Evolutionary conservation across 2,797 vertebrate genomes (phyloP).

Genomic region (Novumbra hubbsi): DNA sequence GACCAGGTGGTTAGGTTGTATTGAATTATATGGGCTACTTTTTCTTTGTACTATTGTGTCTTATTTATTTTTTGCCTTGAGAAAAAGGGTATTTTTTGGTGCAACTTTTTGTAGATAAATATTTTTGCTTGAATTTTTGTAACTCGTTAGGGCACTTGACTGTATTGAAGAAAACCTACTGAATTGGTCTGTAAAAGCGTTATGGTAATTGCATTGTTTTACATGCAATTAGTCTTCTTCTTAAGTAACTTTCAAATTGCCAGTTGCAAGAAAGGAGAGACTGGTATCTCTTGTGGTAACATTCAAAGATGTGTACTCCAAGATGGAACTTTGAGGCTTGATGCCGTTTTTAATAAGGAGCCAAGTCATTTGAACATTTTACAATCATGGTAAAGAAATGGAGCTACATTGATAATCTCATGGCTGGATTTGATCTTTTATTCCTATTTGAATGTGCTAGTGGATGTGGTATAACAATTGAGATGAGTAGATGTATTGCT

Average conservation of each 20-base stretch:
- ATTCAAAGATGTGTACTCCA: background rate
- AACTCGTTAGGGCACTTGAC: constrained; percentile 3
- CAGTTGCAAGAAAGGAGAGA: background rate
- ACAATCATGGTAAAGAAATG: constrained; percentile 1
- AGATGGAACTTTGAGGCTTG: constrained; percentile 5
- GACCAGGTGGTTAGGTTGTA: constrained; percentile 18
- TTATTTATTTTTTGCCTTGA: constrained; percentile 37
- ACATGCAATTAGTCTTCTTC: constrained; percentile 1
- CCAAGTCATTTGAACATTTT: constrained; percentile 4
- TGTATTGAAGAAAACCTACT: background rate
- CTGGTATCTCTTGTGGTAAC: background rate
- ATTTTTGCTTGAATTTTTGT: constrained; percentile 13
- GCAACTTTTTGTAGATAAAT: constrained; percentile 20
- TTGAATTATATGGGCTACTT: background rate
- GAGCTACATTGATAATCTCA: constrained; percentile 4
- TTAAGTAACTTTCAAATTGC: background rate
- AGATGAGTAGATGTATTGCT: constrained; percentile 35
- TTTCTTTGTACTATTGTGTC: constrained; percentile 21
- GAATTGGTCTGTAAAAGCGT: background rate
- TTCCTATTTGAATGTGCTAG: constrained; percentile 7
- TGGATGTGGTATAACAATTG: constrained; percentile 29
- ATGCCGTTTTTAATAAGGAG: background rate
- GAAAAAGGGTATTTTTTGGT: constrained; percentile 27
- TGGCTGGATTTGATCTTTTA: constrained; percentile 12
- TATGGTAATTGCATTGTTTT: background rate